These are phyloP conservation scores for Melinaea menophilus DNA, from an alignment of 2,888 invertebrate genomes.

Conservation along the genomic window DNA sequence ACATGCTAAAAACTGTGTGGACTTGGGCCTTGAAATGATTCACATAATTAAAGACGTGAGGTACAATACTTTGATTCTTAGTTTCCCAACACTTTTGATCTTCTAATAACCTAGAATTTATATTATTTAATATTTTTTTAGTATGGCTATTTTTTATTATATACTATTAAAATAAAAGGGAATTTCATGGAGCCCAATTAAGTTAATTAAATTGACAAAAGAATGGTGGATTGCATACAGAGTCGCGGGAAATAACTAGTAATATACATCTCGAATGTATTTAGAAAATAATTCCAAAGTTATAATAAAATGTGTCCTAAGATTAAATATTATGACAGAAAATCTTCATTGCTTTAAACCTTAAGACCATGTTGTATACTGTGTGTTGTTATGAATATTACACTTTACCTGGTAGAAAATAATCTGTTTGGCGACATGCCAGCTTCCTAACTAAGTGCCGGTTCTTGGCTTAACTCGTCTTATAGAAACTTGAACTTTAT, in stretches of 20 bases:
- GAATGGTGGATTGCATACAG: no score
- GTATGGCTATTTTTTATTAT: no score
- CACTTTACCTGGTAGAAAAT: conserved; percentile 28
- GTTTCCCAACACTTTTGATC: no score
- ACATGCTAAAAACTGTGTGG: conserved; percentile 94
- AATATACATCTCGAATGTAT: no score
- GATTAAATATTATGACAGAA: background rate
- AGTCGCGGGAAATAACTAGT: no score
- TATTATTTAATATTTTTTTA: no score
- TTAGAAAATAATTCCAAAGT: background rate
- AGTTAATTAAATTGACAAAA: no score
- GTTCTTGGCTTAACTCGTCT: conserved; percentile 26
- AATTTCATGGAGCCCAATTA: no score
- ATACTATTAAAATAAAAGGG: no score
- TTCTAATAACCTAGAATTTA: no score
- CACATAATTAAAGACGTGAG: conserved; percentile 90
- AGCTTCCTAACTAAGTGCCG: conserved; percentile 22
- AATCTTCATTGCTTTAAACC: conserved; percentile 14
- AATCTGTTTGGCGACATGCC: conserved; percentile 31
- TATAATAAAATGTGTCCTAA: background rate
- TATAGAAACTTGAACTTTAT: conserved; percentile 14
- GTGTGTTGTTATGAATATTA: conserved; percentile 31
- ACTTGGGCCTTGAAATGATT: conserved; percentile 95
- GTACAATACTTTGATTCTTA: conserved; percentile 49
- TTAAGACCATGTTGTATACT: conserved; percentile 22